Base-by-base conservation (phyloP, 2,888 invertebrate genomes). In the Andrena minutula region DNA sequence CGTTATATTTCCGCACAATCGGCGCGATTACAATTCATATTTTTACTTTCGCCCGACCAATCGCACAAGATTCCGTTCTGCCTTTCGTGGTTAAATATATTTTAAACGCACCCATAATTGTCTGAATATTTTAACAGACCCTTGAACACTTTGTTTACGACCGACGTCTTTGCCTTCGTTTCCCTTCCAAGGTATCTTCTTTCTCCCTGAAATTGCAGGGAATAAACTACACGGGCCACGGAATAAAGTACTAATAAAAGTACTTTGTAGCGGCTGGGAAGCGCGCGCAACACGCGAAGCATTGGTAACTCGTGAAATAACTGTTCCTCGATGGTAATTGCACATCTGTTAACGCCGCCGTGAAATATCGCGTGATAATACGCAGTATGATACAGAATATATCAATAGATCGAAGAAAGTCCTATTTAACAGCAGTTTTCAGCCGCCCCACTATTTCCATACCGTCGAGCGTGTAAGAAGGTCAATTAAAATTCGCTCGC, bases 11-110 rank as follows among this genome's bases (percentile, higher is more conserved):
- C 78, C 80, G 35, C 64, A 23, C 49, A 64, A 58, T 61, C 49
- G 68, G 35, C 68, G 56, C 51, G 51, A 28, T 69, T 58, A 30
- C 79, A 69, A 78, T 81, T 81, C 68, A 49, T 73, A 69, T 72
- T 64, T 78, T 72, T 58, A 80, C 80, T 80, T 77, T 80, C 80
- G 80, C 80, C 35, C 32, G 58, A 35, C 47, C 75, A 35, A 35
- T 64, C 41, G 53, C 56, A 12, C n/a, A 4, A 28, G 32, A 35
- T 47, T 69, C 69, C 7, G n/a, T 51, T 51, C 65, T 20, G 1
- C 58, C 5, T 26, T 1, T 16, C 12, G 16, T 2, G 16, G 7
- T 30, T 26, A n/a, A 20, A 12, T 64, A 58, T 30, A 58, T 56
- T 32, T 47, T n/a, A 4, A 51, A 49, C 10, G 60, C 35, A 8